Base-by-base conservation (phyloP, 2,797 vertebrate species). In the Chanos chanos region DNA sequence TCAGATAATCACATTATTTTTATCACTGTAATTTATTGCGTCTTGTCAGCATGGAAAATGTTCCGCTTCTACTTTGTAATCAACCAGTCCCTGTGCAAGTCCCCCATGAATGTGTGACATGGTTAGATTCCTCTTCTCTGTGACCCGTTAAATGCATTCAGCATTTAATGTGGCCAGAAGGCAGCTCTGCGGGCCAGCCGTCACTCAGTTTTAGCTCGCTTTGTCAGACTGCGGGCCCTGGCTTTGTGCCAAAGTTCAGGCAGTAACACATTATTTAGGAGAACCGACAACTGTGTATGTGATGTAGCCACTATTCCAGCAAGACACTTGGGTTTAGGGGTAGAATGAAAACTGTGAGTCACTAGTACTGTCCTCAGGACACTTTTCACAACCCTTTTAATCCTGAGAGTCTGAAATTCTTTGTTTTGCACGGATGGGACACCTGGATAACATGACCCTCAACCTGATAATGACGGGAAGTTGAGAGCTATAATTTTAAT, bases 401-500 rank as follows among this genome's bases (percentile, higher is more conserved):
- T 5, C 6, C 54, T 48, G 39, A 39, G 6, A 47, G 16, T 12
- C 1, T 4, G 4, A 24, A 16, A 43, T 70, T 41, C 48, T 64
- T 64, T 28, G 51, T 5, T 50, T 28, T 62, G 71, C 67, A 51
- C 63, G 28, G 65, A 71, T 40, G 64, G 50, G 9, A 75, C 71
- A 82, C 71, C 74, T 81, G 78, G 71, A 77, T 72, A 18, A 66
- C 54, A 44, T 64, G 66, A 82, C 73, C 70, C 78, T 44, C 80
- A 69, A 75, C 51, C 71, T 34, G 60, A 43, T 75, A 71, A 73
- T 71, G 58, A 49, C 43, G 49, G 54, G 61, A 77, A 67, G 64
- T 53, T 44, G 44, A 72, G 56, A 57, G 65, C 44, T 70, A 61
- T 76, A 80, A 79, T 54, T 67, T 31, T 50, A 83, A 83, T 74